phyloP scores from a whole-genome alignment of 1,140 invertebrate genomes.

The Eupeodes corollae region DNA sequence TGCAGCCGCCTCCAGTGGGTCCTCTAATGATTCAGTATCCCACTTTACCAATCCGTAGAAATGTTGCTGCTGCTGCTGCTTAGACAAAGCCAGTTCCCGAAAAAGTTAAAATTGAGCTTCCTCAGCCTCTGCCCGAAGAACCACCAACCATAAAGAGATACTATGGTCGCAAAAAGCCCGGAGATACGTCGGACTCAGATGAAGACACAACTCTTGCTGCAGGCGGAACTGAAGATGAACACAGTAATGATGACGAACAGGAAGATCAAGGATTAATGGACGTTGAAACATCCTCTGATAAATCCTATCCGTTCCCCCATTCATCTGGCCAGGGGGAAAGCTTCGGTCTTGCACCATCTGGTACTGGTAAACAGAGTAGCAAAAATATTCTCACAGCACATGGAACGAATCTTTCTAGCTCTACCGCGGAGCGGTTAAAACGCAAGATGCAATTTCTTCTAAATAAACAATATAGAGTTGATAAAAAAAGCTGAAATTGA shows the following conservation, averaged over 20 bases:
- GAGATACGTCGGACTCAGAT: constrained; percentile 37
- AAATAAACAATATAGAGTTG: constrained; percentile 84
- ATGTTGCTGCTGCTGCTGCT: constrained; percentile 5
- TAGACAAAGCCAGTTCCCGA: neutral
- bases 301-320: constrained; percentile 22
- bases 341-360: constrained; percentile 14
- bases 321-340: constrained; percentile 3
- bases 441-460: constrained; percentile 78
- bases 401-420: constrained; percentile 11
- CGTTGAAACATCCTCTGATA: constrained; percentile 33
- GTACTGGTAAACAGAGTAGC: constrained; percentile 37
- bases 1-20: neutral
- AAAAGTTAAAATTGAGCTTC: neutral
- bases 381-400: constrained; percentile 28
- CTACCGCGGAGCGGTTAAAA: constrained; percentile 70
- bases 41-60: constrained; percentile 11
- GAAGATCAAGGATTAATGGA: constrained; percentile 27
- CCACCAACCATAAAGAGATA: constrained; percentile 44
- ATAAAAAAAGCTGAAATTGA: constrained; percentile 84
- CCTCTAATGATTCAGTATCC: constrained; percentile 29
- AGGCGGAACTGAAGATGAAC: constrained; percentile 21
- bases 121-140: constrained; percentile 24
- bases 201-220: constrained; percentile 19
- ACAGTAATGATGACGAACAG: constrained; percentile 13
- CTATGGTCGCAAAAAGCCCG: constrained; percentile 52